A percentile compares a stretch with the other conserved stretches of the same genome.
Conservation (phyloP, 1,140 invertebrate species). For the Pararge aegeria region DNA sequence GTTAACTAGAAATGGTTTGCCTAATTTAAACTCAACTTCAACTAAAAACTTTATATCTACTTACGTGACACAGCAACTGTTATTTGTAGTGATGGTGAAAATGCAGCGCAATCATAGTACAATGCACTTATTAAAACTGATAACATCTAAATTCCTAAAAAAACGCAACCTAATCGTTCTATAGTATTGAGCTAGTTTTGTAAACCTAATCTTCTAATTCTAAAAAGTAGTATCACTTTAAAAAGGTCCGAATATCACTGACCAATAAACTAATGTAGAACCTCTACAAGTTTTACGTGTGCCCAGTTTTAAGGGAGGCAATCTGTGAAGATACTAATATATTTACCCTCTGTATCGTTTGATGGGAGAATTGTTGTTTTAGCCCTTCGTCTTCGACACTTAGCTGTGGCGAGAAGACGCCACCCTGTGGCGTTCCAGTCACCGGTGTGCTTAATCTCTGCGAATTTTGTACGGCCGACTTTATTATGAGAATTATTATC, state of each 20-base stretch:
- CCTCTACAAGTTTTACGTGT: background rate
- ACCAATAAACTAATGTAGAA: background rate
- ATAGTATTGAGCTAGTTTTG: background rate
- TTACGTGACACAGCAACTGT: slow-evolving; percentile 39
- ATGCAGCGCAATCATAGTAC: background rate
- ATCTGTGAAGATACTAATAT: slow-evolving; percentile 8
- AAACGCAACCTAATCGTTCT: background rate
- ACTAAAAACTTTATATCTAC: slow-evolving; percentile 30
- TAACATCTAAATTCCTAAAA: too few species aligned
- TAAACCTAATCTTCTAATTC: background rate
- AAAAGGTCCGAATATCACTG: too few species aligned
- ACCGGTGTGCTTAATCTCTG: slow-evolving; percentile 67
- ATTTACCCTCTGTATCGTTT: slow-evolving; percentile 74
- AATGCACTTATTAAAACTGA: background rate
- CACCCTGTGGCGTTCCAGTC: slow-evolving; percentile 65
- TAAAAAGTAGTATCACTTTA: too few species aligned
- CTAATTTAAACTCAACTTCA: slow-evolving; percentile 61
- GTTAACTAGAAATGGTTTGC: slow-evolving; percentile 71
- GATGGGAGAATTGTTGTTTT: slow-evolving; percentile 72
- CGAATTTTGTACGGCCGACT: slow-evolving; percentile 16
- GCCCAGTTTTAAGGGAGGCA: background rate
- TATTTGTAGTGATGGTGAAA: slow-evolving; percentile 21
- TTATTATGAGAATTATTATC: background rate
- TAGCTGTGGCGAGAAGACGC: slow-evolving; percentile 63
- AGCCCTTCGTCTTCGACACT: slow-evolving; percentile 71